Evolutionary conservation across 2,888 invertebrate genomes (phyloP).

Genomic region (Selenia dentaria): DNA sequence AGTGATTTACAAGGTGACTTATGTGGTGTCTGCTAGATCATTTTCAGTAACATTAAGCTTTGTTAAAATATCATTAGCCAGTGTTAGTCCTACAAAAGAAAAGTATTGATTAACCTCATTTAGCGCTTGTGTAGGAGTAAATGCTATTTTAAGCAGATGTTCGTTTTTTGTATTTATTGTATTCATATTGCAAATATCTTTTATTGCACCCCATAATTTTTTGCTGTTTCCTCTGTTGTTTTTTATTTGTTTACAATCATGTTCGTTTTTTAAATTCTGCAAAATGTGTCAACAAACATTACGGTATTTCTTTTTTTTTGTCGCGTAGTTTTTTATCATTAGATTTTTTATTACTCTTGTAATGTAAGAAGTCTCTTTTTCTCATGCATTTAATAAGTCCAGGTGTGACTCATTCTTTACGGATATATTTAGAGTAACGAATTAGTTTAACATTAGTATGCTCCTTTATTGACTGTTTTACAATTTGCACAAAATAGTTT

Average conservation of each 20-base stretch:
- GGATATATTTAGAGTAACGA: too few species aligned
- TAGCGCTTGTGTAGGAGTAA: not conserved
- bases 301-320: conserved; percentile 9
- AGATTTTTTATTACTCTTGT: not conserved
- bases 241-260: not conserved
- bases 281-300: conserved; percentile 3
- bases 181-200: conserved; percentile 6
- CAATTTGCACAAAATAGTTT: too few species aligned
- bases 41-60: not conserved
- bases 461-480: too few species aligned
- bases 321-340: not conserved
- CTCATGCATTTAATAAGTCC: conserved; percentile 2
- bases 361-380: conserved; percentile 4
- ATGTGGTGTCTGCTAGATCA: too few species aligned
- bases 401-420: conserved; percentile 5
- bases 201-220: conserved; percentile 10
- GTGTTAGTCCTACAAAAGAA: not conserved
- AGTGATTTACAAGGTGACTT: too few species aligned
- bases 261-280: not conserved
- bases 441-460: too few species aligned
- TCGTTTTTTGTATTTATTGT: not conserved
- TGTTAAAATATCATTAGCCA: not conserved
- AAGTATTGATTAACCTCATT: conserved; percentile 4
- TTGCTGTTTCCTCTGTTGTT: conserved; percentile 4
- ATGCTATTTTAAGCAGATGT: not conserved